Conservation (phyloP, 2,113 vertebrate genomes). For the Myrmophylax atrothorax region DNA sequence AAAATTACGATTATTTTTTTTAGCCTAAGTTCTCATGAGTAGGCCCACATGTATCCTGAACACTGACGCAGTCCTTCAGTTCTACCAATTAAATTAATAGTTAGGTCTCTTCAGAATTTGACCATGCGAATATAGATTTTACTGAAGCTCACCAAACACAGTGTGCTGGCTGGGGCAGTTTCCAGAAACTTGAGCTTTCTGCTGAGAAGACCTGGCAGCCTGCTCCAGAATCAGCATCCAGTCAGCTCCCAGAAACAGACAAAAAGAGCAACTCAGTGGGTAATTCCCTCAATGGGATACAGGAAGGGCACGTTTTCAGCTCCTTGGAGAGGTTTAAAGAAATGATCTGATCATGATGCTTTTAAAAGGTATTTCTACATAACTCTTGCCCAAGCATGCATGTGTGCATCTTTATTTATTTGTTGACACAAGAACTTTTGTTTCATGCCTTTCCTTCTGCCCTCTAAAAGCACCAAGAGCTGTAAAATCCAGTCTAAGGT, state of each 20-base stretch:
- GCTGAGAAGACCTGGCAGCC: conserved; percentile 52
- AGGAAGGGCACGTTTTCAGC: conserved; percentile 53
- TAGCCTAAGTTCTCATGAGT: background rate
- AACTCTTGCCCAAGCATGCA: background rate
- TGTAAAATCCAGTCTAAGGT: background rate
- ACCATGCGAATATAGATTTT: background rate
- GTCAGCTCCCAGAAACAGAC: conserved; percentile 42
- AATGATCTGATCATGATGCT: conserved; percentile 4
- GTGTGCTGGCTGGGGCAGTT: conserved; percentile 52
- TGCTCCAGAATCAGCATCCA: conserved; percentile 7
- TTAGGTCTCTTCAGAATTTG: conserved; percentile 1
- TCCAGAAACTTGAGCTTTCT: conserved; percentile 55
- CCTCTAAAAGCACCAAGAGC: background rate
- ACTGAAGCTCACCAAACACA: conserved; percentile 33
- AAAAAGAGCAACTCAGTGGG: conserved; percentile 54
- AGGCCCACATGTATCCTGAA: background rate
- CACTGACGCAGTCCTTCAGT: background rate
- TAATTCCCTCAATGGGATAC: conserved; percentile 50
- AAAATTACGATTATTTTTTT: background rate
- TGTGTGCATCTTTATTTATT: fast-evolving
- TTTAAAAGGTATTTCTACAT: background rate
- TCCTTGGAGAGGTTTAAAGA: conserved; percentile 43
- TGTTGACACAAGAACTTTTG: background rate
- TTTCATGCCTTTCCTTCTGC: background rate
- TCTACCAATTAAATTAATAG: background rate